Base-by-base conservation (phyloP, 2,888 invertebrate genomes). In the Muschampia plurimacula region DNA sequence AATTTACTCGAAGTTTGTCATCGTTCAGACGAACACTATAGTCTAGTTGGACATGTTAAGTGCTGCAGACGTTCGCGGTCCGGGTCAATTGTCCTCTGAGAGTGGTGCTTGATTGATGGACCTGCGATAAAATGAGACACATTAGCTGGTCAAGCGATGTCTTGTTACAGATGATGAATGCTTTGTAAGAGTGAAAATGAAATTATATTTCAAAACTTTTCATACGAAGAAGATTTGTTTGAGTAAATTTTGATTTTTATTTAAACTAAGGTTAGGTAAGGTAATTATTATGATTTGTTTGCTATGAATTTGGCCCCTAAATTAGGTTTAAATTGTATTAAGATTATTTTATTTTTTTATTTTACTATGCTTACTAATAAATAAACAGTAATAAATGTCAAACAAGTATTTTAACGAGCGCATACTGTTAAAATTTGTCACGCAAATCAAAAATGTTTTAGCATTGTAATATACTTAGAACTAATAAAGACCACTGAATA, bases 81-180 rank as follows among this genome's bases (percentile, higher is more conserved):
- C 89, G 88, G 83, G 89, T 89, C 94, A 92, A 93, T 93, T 93
- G 94, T 94, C 88, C 91, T 89, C 91, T 86, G 82, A 84, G 89
- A 90, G 90, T 89, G 89, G 89, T 84, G 86, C 89, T 92, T 94
- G 94, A 94, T 94, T 92, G 94, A 94, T 94, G 94, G 93, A 91
- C 93, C 94, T 94, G 94, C 86, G 91, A 92, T 93, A 91, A 90
- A 93, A 93, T 91, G 90, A 92, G 92, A 93, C 92, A 91, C 91
- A 93, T 94, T 94, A 94, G 93, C 88, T 91, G 93, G 92, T 92
- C 91, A 92, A 92, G 88, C 83, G 85, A 88, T 85, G 86, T 80
- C 89, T 93, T 85, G 91, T 93, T 92, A 90, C 86, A 83, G 82
- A 85, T 90, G 90, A 92, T 88, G 85, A 86, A 92, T 92, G 89